phyloP scores from a whole-genome alignment of 2,797 vertebrate species.

The Fistularia tabacaria region DNA sequence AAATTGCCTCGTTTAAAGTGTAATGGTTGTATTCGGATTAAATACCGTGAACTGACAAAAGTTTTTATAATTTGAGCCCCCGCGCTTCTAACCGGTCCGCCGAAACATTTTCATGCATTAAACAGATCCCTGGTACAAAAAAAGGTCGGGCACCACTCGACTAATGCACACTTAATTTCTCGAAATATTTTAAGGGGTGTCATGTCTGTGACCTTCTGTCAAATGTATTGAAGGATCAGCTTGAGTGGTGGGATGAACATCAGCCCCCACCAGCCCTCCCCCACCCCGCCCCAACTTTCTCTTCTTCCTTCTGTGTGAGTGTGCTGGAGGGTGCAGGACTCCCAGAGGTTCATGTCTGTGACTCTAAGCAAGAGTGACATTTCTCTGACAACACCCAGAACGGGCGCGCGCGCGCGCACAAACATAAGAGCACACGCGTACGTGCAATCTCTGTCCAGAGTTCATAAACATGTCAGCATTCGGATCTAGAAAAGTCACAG shows the following conservation, averaged over 20 bases:
- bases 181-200: conserved; percentile 13
- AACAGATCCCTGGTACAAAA: too few relatives aligned
- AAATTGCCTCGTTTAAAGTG: too few relatives aligned
- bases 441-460: conserved; percentile 27
- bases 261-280: conserved; percentile 46
- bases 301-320: conserved; percentile 53
- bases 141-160: too few relatives aligned
- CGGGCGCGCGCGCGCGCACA: conserved; percentile 37
- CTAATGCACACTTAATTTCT: conserved; percentile 9
- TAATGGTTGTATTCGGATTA: too few relatives aligned
- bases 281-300: conserved; percentile 38
- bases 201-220: conserved; percentile 40
- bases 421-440: conserved; percentile 21
- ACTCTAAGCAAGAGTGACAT: conserved; percentile 77
- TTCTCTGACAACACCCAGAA: conserved; percentile 74
- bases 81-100: too few relatives aligned
- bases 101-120: too few relatives aligned
- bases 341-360: conserved; percentile 69
- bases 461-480: conserved; percentile 60
- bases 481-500: conserved; percentile 34
- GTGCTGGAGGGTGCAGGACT: conserved; percentile 70
- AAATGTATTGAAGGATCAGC: conserved; percentile 30
- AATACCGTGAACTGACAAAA: too few relatives aligned
- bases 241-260: conserved; percentile 58
- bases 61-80: too few relatives aligned